Conservation (phyloP, 2,888 invertebrate species). For the Lithophane leautieri region DNA sequence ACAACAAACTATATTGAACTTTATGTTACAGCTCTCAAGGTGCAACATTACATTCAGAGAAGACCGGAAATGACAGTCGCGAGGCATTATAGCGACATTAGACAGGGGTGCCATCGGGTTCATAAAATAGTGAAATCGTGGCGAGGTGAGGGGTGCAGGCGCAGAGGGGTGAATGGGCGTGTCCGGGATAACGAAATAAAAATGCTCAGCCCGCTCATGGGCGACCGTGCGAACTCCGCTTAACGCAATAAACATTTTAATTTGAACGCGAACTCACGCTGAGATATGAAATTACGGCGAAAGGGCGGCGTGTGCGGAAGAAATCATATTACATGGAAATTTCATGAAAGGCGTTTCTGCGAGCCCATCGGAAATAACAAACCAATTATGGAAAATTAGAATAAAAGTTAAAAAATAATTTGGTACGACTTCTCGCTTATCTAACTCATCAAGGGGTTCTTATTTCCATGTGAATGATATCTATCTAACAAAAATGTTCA, state of each 20-base stretch:
- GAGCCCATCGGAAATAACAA: conserved; percentile 55
- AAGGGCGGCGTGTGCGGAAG: conserved; percentile 82
- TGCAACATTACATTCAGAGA: conserved; percentile 63
- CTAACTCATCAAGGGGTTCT: neutral
- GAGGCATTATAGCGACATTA: conserved; percentile 85
- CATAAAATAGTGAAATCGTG: conserved; percentile 83
- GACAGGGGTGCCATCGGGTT: conserved; percentile 84
- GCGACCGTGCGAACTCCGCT: conserved; percentile 88
- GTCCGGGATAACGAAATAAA: conserved; percentile 87
- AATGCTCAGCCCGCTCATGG: conserved; percentile 82
- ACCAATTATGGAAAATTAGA: conserved; percentile 49
- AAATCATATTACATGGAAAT: conserved; percentile 86
- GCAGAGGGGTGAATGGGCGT: conserved; percentile 72
- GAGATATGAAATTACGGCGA: conserved; percentile 87
- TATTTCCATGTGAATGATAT: neutral
- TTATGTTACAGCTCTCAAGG: conserved; percentile 73
- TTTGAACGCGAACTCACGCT: conserved; percentile 89
- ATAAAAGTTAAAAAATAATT: conserved; percentile 34
- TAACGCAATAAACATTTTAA: conserved; percentile 91
- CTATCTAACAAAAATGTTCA: neutral
- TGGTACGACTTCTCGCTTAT: neutral
- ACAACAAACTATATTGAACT: conserved; percentile 71
- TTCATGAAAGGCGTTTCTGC: conserved; percentile 74
- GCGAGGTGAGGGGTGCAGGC: conserved; percentile 71
- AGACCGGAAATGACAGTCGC: conserved; percentile 85